Evolutionary conservation across 2,113 vertebrate species (phyloP).

Genomic region (Mirounga angustirostris): DNA sequence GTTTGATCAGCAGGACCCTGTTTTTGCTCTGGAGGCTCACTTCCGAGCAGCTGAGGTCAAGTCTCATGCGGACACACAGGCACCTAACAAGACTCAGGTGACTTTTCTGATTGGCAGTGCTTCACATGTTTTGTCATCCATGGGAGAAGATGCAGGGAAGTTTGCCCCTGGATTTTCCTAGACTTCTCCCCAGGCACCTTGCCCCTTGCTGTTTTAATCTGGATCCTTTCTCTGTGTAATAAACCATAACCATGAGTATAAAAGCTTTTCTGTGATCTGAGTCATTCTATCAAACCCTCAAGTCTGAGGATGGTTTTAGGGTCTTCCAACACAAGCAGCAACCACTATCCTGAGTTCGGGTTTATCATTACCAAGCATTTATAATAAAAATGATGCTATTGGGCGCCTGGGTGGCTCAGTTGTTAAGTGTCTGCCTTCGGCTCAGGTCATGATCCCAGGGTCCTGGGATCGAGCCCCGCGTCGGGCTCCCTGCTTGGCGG

Average conservation of each 20-base stretch:
- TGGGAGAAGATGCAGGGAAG: neutral
- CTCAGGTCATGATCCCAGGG: too few relatives aligned
- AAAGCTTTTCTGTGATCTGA: neutral
- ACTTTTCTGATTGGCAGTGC: neutral
- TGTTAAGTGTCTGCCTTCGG: too few relatives aligned
- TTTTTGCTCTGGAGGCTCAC: neutral
- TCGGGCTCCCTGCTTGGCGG: too few relatives aligned
- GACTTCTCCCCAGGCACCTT: neutral
- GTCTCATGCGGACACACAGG: neutral
- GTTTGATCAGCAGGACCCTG: neutral
- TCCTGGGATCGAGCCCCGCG: too few relatives aligned
- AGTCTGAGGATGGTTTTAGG: neutral
- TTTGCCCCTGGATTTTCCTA: neutral
- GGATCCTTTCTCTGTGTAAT: neutral
- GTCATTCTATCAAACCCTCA: neutral
- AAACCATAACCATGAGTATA: neutral
- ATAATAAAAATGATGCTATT: neutral
- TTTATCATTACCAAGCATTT: neutral
- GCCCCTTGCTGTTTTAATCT: neutral
- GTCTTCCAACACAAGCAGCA: neutral
- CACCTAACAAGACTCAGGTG: neutral
- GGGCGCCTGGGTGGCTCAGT: too few relatives aligned
- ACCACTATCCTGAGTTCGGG: neutral
- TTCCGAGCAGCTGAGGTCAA: neutral
- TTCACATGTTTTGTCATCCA: neutral